These are phyloP conservation scores for Neodiprion virginianus DNA, from an alignment of 1,140 invertebrate species.

Conservation along the genomic window DNA sequence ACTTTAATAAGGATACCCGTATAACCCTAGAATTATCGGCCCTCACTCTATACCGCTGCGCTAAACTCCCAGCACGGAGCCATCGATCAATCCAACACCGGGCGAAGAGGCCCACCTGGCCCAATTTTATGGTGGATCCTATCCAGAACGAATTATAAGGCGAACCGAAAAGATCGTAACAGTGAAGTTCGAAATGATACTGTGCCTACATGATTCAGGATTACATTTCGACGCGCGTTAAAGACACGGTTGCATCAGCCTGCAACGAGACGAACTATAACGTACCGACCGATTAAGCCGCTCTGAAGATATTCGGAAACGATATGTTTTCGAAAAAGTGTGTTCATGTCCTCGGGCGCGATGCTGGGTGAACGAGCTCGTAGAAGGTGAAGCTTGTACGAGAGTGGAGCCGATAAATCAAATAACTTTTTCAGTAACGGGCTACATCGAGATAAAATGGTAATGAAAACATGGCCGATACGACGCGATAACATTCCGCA, in stretches of 20 bases:
- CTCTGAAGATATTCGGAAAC: no score
- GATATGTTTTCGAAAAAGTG: background rate
- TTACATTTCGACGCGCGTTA: no score
- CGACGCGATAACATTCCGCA: conserved; percentile 56
- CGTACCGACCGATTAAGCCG: no score
- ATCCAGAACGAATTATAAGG: no score
- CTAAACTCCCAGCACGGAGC: conserved; percentile 33
- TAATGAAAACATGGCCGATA: conserved; percentile 58
- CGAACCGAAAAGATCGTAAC: no score
- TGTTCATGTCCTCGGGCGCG: background rate
- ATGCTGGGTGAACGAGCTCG: background rate
- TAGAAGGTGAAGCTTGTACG: background rate
- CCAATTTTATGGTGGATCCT: conserved; percentile 29
- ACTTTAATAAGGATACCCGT: background rate
- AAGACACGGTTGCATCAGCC: no score
- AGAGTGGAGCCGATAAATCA: conserved; percentile 49
- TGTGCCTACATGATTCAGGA: no score
- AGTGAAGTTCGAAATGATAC: no score
- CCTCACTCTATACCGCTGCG: conserved; percentile 30
- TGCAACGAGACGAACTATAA: no score
- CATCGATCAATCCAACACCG: conserved; percentile 37
- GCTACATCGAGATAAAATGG: conserved; percentile 39
- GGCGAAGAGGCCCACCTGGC: conserved; percentile 35
- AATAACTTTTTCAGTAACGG: conserved; percentile 52
- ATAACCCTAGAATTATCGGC: conserved; percentile 40